Evolutionary conservation across 2,888 invertebrate species (phyloP).

Genomic region (Candidula unifasciata): DNA sequence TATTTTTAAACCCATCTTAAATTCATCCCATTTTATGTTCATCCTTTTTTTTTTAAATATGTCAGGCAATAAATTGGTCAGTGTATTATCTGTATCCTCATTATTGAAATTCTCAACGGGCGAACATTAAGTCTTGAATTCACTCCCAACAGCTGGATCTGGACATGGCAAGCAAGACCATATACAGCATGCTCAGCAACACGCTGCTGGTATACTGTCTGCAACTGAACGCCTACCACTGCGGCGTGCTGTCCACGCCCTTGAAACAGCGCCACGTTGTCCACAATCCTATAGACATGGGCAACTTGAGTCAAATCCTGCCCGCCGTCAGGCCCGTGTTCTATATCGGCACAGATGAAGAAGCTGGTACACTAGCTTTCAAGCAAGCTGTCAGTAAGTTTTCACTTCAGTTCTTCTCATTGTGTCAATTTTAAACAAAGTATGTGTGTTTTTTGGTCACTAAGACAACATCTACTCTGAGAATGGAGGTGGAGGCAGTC

Average conservation of each 20-base stretch:
- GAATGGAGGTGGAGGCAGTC: too few species aligned
- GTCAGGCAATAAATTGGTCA: too few species aligned
- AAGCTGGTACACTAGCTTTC: constrained; percentile 37
- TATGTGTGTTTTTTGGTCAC: too few species aligned
- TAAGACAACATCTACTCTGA: too few species aligned
- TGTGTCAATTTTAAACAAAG: too few species aligned
- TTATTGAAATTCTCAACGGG: too few species aligned
- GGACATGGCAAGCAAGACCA: constrained; percentile 24
- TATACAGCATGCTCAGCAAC: constrained; percentile 45
- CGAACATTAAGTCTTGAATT: too few species aligned
- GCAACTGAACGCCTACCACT: constrained; percentile 48
- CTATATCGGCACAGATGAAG: constrained; percentile 42
- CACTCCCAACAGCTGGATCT: constrained; percentile 14
- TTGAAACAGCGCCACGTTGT: constrained; percentile 6
- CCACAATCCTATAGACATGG: constrained; percentile 31
- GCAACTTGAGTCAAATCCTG: constrained; percentile 33
- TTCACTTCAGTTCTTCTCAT: too few species aligned
- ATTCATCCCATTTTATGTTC: too few species aligned
- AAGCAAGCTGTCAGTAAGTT: constrained; percentile 38
- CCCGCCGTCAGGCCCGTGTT: constrained; percentile 43
- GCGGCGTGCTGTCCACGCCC: constrained; percentile 46
- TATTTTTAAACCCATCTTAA: too few species aligned
- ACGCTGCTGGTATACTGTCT: constrained; percentile 29
- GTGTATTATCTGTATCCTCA: too few species aligned
- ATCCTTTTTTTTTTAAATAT: too few species aligned